Base-by-base conservation (phyloP, 2,888 invertebrate species). In the Spisula solida region DNA sequence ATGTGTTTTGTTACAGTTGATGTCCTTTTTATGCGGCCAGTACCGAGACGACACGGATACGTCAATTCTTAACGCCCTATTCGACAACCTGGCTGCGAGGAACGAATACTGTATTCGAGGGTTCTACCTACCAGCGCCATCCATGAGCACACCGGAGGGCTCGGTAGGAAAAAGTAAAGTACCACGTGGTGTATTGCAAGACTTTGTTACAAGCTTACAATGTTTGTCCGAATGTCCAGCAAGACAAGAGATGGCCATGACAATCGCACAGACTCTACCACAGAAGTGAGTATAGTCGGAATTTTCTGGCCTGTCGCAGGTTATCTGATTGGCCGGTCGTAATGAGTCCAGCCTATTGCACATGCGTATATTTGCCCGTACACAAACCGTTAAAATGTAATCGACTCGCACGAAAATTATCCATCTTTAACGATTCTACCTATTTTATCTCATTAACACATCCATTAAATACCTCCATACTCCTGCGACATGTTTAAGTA, bases 1-100 rank as follows among this genome's bases (percentile, higher is more conserved):
- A 56, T 56, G n/a, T 20, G 18, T 18, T 20, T 1, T 56, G 14
- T 70, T 88, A 10, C 90, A 92, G 91, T 66, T 93, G 79, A 90
- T 94, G 87, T 92, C 94, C 10, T 95, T 94, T 84, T 88, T 94
- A 79, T 95, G 94, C 86, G 95, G 95, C 20, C 88, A 95, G 10
- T 94, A 93, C 82, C 88, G 93, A 29, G 81, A 93, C 10, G 95
- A 95, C 60, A 66, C 84, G 16, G 94, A 95, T 80, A 93, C 94
- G 0, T 87, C 90, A 8, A 85, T 92, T 14, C 86, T 94, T 12
- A 88, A 89, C 25, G 85, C 89, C 0, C 85, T 94, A 12, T 93
- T 95, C 70, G 92, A 92, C 51, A 93, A 94, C 56, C 90, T 94
- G 47, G 93, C 94, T 4, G 90, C 93, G 0, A 90, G 93, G 47